phyloP scores from a whole-genome alignment of 1,140 invertebrate species.

The Mesaphorura yosii region DNA sequence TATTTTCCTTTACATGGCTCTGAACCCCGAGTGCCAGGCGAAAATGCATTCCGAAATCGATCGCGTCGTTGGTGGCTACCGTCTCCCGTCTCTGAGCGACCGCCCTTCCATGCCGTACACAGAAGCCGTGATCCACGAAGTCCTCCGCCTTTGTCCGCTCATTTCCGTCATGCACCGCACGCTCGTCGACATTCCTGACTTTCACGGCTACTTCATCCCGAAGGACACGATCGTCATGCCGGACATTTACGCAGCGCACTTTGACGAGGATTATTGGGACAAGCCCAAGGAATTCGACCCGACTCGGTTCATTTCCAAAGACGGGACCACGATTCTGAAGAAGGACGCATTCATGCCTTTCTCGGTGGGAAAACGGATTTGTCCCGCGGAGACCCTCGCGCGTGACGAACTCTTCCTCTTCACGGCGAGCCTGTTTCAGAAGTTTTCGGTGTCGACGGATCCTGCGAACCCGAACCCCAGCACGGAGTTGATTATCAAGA shows the following conservation, averaged over 20 bases:
- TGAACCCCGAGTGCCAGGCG: conserved; percentile 40
- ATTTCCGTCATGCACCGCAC: conserved; percentile 4
- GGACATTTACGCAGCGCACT: conserved; percentile 38
- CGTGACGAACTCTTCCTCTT: conserved; percentile 5
- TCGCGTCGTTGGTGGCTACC: conserved; percentile 51
- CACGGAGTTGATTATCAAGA: background rate
- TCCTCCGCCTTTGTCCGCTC: conserved; percentile 6
- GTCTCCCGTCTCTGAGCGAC: conserved; percentile 40
- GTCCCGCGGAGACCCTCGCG: conserved; percentile 4
- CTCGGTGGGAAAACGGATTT: conserved; percentile 9
- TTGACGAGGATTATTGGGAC: conserved; percentile 37
- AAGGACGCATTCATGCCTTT: conserved; percentile 16
- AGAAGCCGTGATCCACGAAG: conserved; percentile 23
- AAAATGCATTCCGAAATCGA: conserved; percentile 70
- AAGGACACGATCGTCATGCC: conserved; percentile 35
- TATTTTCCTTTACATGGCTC: conserved; percentile 2
- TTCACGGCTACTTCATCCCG: conserved; percentile 35
- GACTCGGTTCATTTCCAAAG: conserved; percentile 37
- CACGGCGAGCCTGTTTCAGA: background rate
- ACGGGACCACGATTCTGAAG: conserved; percentile 14
- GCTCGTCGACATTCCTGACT: conserved; percentile 22
- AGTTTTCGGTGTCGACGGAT: background rate
- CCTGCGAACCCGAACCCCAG: background rate
- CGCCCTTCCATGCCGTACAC: conserved; percentile 33
- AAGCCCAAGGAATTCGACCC: conserved; percentile 38